These are phyloP conservation scores for Lethenteron camtschaticum DNA, from an alignment of 2,113 vertebrate species.

Conservation along the genomic window DNA sequence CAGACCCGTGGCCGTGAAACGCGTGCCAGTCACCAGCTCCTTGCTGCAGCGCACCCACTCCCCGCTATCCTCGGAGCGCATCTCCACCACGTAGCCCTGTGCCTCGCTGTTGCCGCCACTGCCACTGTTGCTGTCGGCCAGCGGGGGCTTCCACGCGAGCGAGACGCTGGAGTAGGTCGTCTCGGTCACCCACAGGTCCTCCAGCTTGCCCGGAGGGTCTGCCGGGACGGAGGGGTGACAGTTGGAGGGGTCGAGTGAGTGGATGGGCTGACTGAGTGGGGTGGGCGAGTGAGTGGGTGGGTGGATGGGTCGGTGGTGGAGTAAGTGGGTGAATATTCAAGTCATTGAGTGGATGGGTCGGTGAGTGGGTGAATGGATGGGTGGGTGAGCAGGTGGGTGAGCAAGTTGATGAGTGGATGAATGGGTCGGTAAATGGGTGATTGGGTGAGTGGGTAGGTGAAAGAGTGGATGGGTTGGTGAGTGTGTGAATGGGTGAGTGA, in stretches of 20 bases:
- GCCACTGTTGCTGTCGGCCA: slow-evolving; percentile 11
- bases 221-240: neutral
- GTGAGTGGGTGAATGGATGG: too few species aligned
- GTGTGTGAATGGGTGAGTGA: too few species aligned
- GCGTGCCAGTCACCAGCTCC: slow-evolving; percentile 18
- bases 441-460: too few species aligned
- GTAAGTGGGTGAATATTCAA: too few species aligned
- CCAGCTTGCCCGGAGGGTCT: slow-evolving; percentile 25
- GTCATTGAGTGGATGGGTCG: neutral
- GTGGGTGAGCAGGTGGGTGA: too few species aligned
- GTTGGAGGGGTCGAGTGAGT: too few species aligned
- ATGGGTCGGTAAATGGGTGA: too few species aligned
- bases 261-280: too few species aligned
- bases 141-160: slow-evolving; percentile 22
- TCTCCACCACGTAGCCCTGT: slow-evolving; percentile 22
- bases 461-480: too few species aligned
- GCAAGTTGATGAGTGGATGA: too few species aligned
- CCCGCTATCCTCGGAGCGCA: slow-evolving; percentile 18
- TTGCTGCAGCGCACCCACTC: slow-evolving; percentile 24
- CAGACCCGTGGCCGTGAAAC: slow-evolving; percentile 20
- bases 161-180: slow-evolving; percentile 26
- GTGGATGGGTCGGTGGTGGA: too few species aligned
- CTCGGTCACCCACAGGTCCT: slow-evolving; percentile 19
- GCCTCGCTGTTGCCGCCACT: slow-evolving; percentile 10
- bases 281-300: too few species aligned